Conservation (phyloP, 2,113 vertebrate genomes). For the Cichladusa arquata region DNA sequence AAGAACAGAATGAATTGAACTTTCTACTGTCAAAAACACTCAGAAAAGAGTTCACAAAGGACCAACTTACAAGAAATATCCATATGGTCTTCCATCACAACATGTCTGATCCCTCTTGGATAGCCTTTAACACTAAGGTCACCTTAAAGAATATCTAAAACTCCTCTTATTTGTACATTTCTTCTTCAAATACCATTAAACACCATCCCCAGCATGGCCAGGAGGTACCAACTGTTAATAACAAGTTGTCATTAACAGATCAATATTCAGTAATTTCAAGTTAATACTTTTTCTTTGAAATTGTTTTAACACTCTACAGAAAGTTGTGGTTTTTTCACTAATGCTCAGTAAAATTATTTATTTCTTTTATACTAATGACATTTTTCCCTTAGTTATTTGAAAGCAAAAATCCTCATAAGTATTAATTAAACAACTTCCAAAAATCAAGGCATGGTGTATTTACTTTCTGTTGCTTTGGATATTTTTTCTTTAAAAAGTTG, state of each 20-base stretch:
- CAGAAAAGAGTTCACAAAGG: neutral
- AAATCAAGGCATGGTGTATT: neutral
- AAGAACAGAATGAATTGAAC: neutral
- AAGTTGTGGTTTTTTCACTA: neutral
- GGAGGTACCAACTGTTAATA: neutral
- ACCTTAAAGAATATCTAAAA: neutral
- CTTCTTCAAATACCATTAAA: neutral
- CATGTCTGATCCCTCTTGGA: neutral
- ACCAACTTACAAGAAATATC: neutral
- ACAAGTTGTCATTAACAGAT: neutral
- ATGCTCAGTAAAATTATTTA: neutral
- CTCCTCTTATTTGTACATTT: neutral
- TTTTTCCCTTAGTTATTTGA: neutral
- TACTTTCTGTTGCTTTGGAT: neutral
- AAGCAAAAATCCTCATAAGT: neutral
- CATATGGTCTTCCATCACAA: neutral
- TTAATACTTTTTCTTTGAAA: neutral
- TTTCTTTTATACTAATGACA: neutral
- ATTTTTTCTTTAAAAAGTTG: neutral
- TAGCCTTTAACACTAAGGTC: neutral
- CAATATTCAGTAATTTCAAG: neutral
- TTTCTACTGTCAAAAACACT: neutral
- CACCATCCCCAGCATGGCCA: neutral
- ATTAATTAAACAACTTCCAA: neutral
- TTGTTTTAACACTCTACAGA: neutral